Evolutionary conservation across 2,797 vertebrate species (phyloP).

Genomic region (Enteromius treurensis): DNA sequence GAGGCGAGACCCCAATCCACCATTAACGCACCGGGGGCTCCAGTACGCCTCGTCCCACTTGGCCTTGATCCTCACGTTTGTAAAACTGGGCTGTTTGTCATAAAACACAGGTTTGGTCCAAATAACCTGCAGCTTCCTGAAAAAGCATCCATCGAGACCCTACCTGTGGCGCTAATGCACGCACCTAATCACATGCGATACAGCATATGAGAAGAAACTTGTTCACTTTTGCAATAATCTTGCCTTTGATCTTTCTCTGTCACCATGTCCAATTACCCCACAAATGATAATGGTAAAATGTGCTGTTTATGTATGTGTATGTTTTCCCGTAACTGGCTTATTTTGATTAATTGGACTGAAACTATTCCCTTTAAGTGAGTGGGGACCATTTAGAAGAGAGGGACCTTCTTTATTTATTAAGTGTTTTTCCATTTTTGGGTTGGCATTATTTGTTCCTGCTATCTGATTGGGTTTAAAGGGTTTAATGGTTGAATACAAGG

Average conservation of each 20-base stretch:
- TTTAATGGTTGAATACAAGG: not conserved
- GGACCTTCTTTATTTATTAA: not conserved
- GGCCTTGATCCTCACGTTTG: constrained; percentile 60
- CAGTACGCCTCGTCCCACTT: constrained; percentile 44
- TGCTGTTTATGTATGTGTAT: not conserved
- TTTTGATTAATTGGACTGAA: not conserved
- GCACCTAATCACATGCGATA: constrained; percentile 32
- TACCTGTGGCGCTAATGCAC: constrained; percentile 25
- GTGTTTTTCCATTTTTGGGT: not conserved
- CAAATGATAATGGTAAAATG: constrained; percentile 14
- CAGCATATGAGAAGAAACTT: not conserved
- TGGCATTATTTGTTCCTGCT: not conserved
- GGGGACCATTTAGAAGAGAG: not conserved
- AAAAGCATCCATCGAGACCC: constrained; percentile 39
- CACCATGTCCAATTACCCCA: constrained; percentile 32
- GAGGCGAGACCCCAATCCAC: constrained; percentile 48
- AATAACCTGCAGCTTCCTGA: constrained; percentile 45
- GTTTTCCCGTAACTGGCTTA: not conserved
- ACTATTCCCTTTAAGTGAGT: not conserved
- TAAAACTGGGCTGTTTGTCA: constrained; percentile 51
- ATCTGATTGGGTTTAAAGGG: not conserved
- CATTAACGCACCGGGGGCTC: constrained; percentile 62
- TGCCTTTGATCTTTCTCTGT: constrained; percentile 38
- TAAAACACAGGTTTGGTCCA: constrained; percentile 53
- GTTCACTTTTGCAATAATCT: constrained; percentile 5